phyloP scores from a whole-genome alignment of 2,888 invertebrate genomes.

The Drosophila merina region DNA sequence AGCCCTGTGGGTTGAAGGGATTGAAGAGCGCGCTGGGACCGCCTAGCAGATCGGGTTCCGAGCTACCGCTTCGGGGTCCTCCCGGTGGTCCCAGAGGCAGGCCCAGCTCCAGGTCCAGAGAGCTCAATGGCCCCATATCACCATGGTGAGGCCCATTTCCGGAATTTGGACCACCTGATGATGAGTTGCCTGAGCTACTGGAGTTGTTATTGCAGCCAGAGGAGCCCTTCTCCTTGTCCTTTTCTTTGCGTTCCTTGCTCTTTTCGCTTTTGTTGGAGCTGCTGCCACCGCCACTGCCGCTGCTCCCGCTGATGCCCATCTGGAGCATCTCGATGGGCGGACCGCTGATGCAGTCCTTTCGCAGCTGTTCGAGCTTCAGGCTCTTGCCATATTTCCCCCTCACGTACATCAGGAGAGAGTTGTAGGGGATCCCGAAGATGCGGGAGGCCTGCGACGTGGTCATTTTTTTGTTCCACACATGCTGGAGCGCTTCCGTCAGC shows the following conservation, averaged over 20 bases:
- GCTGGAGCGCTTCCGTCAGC: conserved; percentile 94
- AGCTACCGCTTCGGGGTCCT: conserved; percentile 87
- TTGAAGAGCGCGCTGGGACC: conserved; percentile 88
- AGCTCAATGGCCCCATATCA: conserved; percentile 59
- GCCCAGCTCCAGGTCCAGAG: conserved; percentile 70
- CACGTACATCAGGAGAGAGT: conserved; percentile 95
- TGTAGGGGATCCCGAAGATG: conserved; percentile 96
- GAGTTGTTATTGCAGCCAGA: conserved; percentile 22
- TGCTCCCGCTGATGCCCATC: conserved; percentile 85
- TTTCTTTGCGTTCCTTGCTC: conserved; percentile 71
- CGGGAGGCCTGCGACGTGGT: conserved; percentile 96
- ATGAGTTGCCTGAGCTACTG: conserved; percentile 24
- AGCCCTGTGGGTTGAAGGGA: conserved; percentile 89
- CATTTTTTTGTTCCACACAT: conserved; percentile 98
- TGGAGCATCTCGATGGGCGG: conserved; percentile 89
- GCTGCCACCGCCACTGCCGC: conserved; percentile 60
- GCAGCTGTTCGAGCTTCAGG: conserved; percentile 92
- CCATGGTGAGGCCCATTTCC: conserved; percentile 57
- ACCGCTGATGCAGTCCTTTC: conserved; percentile 94
- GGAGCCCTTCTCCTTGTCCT: conserved; percentile 67
- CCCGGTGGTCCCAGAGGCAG: conserved; percentile 64
- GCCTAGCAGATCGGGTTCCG: conserved; percentile 87
- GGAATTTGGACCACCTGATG: conserved; percentile 21
- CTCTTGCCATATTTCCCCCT: conserved; percentile 97
- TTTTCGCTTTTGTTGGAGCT: conserved; percentile 68